A percentile compares a stretch with the other conserved stretches of the same genome.
phyloP scores from a whole-genome alignment of 2,888 invertebrate genomes.

The Watsonalla cultraria region DNA sequence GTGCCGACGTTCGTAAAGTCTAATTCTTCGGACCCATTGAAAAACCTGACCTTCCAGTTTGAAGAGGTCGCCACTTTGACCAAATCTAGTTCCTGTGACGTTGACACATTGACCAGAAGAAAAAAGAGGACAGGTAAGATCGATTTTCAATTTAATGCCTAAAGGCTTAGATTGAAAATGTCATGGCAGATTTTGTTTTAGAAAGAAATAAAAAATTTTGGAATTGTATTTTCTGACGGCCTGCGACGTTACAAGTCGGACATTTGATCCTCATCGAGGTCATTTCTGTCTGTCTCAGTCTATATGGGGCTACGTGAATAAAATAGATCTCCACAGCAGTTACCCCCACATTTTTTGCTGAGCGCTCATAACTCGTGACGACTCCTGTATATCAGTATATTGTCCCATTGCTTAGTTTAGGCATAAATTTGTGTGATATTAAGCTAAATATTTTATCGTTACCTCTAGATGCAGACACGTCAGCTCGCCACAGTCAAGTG shows the following conservation, averaged over 20 bases:
- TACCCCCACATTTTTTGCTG: too few relatives aligned
- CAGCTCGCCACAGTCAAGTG: constrained; percentile 75
- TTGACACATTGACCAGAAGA: constrained; percentile 79
- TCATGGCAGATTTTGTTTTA: neutral
- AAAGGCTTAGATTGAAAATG: neutral
- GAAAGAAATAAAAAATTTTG: too few relatives aligned
- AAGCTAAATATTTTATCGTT: neutral
- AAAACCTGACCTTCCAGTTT: constrained; percentile 81
- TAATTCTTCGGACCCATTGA: constrained; percentile 81
- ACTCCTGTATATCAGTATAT: too few relatives aligned
- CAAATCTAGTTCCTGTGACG: constrained; percentile 81
- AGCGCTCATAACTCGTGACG: too few relatives aligned
- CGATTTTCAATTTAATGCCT: neutral
- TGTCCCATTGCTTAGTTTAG: too few relatives aligned
- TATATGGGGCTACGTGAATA: too few relatives aligned
- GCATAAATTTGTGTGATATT: too few relatives aligned
- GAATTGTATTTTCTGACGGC: too few relatives aligned
- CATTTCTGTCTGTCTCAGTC: too few relatives aligned
- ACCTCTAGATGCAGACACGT: constrained; percentile 54
- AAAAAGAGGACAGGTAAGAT: constrained; percentile 62
- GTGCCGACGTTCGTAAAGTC: constrained; percentile 80
- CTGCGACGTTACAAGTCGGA: too few relatives aligned
- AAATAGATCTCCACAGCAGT: too few relatives aligned
- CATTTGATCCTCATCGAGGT: too few relatives aligned
- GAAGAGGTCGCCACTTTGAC: constrained; percentile 79